A percentile compares a stretch with the other conserved stretches of the same genome.
Conservation (phyloP, 1,140 invertebrate species). For the Aricia agestis region DNA sequence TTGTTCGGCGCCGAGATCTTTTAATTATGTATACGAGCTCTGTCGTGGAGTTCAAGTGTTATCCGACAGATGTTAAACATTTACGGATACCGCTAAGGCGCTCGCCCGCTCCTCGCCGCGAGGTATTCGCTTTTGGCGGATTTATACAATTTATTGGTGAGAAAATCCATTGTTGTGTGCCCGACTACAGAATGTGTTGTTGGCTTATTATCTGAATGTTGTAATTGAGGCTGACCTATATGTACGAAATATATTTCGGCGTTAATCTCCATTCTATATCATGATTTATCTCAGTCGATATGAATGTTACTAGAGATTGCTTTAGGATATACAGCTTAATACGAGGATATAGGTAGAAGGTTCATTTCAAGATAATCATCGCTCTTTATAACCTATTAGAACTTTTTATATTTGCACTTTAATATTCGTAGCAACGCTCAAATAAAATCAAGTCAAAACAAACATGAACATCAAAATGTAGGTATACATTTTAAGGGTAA, state of each 20-base stretch:
- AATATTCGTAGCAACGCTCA: too few relatives aligned
- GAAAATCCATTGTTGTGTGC: constrained; percentile 28
- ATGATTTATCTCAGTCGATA: not conserved
- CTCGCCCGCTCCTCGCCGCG: not conserved
- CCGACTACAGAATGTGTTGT: not conserved
- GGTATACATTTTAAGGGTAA: too few relatives aligned
- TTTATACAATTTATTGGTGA: constrained; percentile 30
- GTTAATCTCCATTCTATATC: not conserved
- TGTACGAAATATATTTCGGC: not conserved
- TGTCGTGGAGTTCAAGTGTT: constrained; percentile 26
- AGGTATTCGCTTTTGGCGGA: constrained; percentile 25
- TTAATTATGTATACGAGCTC: constrained; percentile 42
- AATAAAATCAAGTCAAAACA: too few relatives aligned
- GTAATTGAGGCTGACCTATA: constrained; percentile 7
- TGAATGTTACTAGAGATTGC: not conserved
- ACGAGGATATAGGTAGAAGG: not conserved
- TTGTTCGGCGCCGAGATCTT: constrained; percentile 41
- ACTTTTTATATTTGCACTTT: too few relatives aligned
- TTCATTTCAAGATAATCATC: not conserved
- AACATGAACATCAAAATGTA: too few relatives aligned
- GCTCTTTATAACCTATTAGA: not conserved
- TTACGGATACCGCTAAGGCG: not conserved
- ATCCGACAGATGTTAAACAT: constrained; percentile 14
- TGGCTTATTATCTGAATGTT: constrained; percentile 6
- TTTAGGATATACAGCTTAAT: not conserved